Conservation (phyloP, 2,888 invertebrate species). For the Bombylius discolor region DNA sequence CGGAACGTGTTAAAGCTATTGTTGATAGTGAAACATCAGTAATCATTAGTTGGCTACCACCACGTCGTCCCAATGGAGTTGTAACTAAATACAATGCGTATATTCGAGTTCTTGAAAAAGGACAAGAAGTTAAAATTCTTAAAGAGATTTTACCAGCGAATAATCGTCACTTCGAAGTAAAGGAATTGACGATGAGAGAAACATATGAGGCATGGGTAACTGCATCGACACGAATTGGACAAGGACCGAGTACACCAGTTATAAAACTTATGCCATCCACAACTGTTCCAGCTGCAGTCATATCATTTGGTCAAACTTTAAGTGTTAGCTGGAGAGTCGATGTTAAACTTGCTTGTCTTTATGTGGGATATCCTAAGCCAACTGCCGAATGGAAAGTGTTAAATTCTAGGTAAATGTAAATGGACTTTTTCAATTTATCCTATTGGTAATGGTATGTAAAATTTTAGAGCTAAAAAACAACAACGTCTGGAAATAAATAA, state of each 20-base stretch:
- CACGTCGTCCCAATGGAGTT: constrained; percentile 47
- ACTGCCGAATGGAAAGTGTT: constrained; percentile 40
- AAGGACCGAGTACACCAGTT: constrained; percentile 45
- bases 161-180: constrained; percentile 41
- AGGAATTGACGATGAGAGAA: constrained; percentile 40
- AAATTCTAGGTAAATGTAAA: constrained; percentile 23
- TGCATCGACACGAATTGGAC: constrained; percentile 47
- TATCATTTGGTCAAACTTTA: constrained; percentile 43
- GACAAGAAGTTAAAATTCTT: constrained; percentile 40
- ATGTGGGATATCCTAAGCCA: constrained; percentile 41
- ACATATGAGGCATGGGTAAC: constrained; percentile 50
- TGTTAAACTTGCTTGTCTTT: constrained; percentile 40
- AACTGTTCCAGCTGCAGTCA: constrained; percentile 42
- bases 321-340: constrained; percentile 42
- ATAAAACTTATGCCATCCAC: constrained; percentile 39
- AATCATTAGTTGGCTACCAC: constrained; percentile 52
- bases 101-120: constrained; percentile 41
- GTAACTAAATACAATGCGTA: constrained; percentile 50
- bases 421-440: too few species aligned
- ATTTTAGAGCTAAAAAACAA: constrained; percentile 22
- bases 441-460: not conserved
- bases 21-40: constrained; percentile 45
- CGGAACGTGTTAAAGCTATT: constrained; percentile 48
- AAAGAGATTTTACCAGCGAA: constrained; percentile 35
- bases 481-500: constrained; percentile 35